Percentiles rank a stretch among this genome's conserved stretches.
These are phyloP conservation scores for Myotis lucifugus DNA, from an alignment of 2,113 vertebrate species.

Conservation along the genomic window DNA sequence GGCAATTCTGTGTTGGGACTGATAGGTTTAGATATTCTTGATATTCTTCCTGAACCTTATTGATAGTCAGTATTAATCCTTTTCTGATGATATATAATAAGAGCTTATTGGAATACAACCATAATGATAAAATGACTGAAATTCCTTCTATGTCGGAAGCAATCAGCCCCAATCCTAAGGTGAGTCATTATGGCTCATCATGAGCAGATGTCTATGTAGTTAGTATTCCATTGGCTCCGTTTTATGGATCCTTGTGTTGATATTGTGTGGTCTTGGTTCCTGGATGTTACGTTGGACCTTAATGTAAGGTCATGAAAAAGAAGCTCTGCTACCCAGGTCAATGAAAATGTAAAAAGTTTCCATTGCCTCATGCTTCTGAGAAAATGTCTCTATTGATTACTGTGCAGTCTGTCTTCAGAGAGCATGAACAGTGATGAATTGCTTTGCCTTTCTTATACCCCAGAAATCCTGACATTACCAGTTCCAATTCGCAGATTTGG, in stretches of 20 bases:
- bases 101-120: neutral
- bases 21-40: neutral
- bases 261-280: neutral
- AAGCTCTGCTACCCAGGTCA: neutral
- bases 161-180: neutral
- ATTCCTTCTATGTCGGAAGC: neutral
- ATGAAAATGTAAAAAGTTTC: neutral
- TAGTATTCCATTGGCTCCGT: neutral
- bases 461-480: neutral
- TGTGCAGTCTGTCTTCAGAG: neutral
- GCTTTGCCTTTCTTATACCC: neutral
- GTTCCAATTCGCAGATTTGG: neutral
- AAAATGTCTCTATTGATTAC: neutral
- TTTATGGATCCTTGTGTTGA: neutral
- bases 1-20: neutral
- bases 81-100: neutral
- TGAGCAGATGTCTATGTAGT: neutral
- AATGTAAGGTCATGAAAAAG: constrained; percentile 4
- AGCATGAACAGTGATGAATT: neutral
- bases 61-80: neutral
- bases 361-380: neutral
- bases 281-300: neutral
- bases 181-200: neutral
- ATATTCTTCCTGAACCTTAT: neutral
- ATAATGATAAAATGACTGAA: neutral